Conservation (phyloP, 2,888 invertebrate species). For the Toxonevra muliebris region DNA sequence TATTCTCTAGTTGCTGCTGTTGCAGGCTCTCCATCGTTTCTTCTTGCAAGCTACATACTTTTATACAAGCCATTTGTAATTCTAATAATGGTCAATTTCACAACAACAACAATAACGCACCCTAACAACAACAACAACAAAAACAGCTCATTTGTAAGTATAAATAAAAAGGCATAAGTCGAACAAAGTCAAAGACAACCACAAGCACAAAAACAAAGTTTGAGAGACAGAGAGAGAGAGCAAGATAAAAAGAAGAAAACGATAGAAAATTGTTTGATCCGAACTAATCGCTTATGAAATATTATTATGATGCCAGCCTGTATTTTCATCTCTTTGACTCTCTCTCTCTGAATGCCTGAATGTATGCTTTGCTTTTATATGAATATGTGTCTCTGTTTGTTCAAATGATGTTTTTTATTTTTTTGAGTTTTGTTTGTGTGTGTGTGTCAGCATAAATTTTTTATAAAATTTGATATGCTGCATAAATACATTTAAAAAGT, state of each 20-base stretch:
- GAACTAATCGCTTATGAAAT: slow-evolving; percentile 32
- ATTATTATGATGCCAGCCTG: slow-evolving; percentile 7
- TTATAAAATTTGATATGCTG: too few species aligned
- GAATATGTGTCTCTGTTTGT: too few species aligned
- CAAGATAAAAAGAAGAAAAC: too few species aligned
- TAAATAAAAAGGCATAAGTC: slow-evolving; percentile 8
- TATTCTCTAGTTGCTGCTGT: neutral
- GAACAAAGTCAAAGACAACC: too few species aligned
- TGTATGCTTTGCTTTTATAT: neutral
- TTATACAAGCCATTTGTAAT: slow-evolving; percentile 24
- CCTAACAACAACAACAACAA: neutral
- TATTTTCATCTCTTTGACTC: neutral
- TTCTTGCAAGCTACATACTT: neutral
- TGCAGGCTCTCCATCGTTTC: neutral
- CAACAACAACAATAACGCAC: too few species aligned
- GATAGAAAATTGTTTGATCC: slow-evolving; percentile 29
- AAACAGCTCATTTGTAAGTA: slow-evolving; percentile 27
- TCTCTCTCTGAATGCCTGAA: too few species aligned
- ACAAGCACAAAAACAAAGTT: too few species aligned
- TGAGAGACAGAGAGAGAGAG: too few species aligned
- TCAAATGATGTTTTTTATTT: neutral
- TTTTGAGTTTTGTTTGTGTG: neutral
- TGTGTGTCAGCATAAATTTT: too few species aligned
- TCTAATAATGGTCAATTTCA: slow-evolving; percentile 17
- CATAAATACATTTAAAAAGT: too few species aligned